Base-by-base conservation (phyloP, 2,888 invertebrate genomes). In the Lochmaea crataegi region DNA sequence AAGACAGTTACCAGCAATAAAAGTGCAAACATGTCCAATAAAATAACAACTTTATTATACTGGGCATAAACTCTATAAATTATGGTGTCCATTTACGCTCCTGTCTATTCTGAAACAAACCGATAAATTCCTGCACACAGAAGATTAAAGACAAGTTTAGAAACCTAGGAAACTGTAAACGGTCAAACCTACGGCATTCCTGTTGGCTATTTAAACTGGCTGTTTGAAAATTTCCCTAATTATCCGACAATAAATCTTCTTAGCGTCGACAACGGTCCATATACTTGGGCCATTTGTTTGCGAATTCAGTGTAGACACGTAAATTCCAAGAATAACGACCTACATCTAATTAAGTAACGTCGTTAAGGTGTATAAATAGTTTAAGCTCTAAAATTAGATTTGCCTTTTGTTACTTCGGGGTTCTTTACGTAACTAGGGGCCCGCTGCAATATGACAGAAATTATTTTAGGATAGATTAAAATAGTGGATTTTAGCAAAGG, bases 331-430 rank as follows among this genome's bases (percentile, higher is more conserved):
- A 72, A 72, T 65, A 72, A 72, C 72, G 72, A 68, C 72, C 72
- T 57, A 41, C 65, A 53, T 68, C 68, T 68, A 72, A 72, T 72
- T 72, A 72, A 72, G 68, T 72, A 72, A 72, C 68, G 64, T 72
- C 72, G 72, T 72, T 72, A 72, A 65, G 70, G 70, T 70, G 68
- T 72, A 72, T 72, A 68, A 72, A 72, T 72, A 72, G 72, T 72
- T 72, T 72, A 68, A 68, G 65, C 68, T 65, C 53, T 58, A 65
- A 72, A 72, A 72, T 72, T 72, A 68, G 66, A 61, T 71, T 71
- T 60, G 65, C 66, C 61, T 66, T 71, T 48, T 71, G 67, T 53
- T 53, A 38, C 57, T 45, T 41, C n/a, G 10, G 18, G 5, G 22
- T 5, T 51, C 16, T 51, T 10, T 45, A 22, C 9, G 56, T 42